These are phyloP conservation scores for Parauchenoglanis punctatus DNA, from an alignment of 2,797 vertebrate species.

Conservation along the genomic window DNA sequence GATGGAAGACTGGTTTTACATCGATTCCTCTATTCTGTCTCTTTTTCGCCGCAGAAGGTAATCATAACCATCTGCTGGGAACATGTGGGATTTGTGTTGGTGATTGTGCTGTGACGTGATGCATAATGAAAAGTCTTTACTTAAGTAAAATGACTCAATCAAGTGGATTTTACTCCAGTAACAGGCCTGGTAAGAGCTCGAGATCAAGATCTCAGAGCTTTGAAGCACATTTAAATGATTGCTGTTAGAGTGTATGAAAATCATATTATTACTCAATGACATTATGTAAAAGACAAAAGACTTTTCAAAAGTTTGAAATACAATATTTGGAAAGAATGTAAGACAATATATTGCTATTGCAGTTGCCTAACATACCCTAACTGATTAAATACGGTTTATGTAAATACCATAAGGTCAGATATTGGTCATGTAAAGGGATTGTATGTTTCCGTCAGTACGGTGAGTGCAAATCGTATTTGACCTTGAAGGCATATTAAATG, in stretches of 20 bases:
- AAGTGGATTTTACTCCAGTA: constrained; percentile 43
- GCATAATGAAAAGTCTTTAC: constrained; percentile 52
- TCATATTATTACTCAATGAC: not conserved
- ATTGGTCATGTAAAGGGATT: not conserved
- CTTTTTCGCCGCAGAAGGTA: constrained; percentile 24
- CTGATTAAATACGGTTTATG: not conserved
- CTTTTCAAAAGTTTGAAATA: no score
- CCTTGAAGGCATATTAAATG: constrained; percentile 60
- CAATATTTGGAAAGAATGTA: not conserved
- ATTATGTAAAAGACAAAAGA: not conserved
- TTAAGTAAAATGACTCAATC: constrained; percentile 50
- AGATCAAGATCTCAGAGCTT: constrained; percentile 13
- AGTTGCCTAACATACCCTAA: not conserved
- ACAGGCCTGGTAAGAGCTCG: constrained; percentile 14
- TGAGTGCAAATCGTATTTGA: constrained; percentile 43
- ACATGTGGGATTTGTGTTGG: constrained; percentile 54
- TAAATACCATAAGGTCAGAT: not conserved
- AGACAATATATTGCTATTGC: not conserved
- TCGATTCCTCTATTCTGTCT: not conserved
- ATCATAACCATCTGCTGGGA: constrained; percentile 53
- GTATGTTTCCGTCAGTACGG: not conserved
- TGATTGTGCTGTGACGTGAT: constrained; percentile 55
- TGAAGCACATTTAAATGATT: constrained; percentile 30
- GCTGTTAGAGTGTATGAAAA: constrained; percentile 12
- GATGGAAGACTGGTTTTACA: not conserved